phyloP scores from a whole-genome alignment of 2,113 vertebrate genomes.

The Saccopteryx leptura region DNA sequence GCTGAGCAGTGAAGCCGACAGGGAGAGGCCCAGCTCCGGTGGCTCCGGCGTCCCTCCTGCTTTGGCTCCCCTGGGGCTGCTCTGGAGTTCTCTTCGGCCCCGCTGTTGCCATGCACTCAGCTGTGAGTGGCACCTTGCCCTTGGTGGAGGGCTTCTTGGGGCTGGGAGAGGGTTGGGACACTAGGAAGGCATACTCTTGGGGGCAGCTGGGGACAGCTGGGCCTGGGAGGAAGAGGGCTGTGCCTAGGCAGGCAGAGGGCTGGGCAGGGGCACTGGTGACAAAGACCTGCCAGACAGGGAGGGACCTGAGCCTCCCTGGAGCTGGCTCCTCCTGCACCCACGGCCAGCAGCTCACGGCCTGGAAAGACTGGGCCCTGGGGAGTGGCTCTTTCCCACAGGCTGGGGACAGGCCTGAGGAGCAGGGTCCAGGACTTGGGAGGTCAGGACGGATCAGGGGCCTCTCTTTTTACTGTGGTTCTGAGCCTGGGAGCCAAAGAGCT shows the following conservation, averaged over 20 bases:
- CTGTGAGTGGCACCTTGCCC: conserved; percentile 93
- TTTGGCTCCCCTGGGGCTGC: conserved; percentile 90
- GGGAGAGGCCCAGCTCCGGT: conserved; percentile 88
- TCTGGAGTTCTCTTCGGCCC: conserved; percentile 90
- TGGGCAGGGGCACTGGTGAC: not conserved
- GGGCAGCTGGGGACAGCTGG: conserved; percentile 64
- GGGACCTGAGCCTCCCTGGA: not conserved
- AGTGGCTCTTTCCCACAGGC: not conserved
- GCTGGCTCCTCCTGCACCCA: not conserved
- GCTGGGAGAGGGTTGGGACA: conserved; percentile 32
- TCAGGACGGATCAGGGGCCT: not conserved
- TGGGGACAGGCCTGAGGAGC: not conserved
- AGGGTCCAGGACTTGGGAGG: conserved; percentile 19
- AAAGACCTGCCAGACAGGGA: not conserved
- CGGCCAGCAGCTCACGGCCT: not conserved
- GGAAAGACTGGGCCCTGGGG: not conserved
- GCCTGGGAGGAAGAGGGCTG: conserved; percentile 49
- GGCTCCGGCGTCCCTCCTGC: conserved; percentile 88
- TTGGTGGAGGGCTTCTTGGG: conserved; percentile 78
- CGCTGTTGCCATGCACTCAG: conserved; percentile 93
- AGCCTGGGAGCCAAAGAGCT: conserved; percentile 64
- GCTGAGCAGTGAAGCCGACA: conserved; percentile 92
- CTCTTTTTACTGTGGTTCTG: conserved; percentile 46
- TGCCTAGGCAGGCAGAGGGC: not conserved
- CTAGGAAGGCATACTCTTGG: not conserved